These are phyloP conservation scores for Odontothrips loti DNA, from an alignment of 2,888 invertebrate species.

Conservation along the genomic window DNA sequence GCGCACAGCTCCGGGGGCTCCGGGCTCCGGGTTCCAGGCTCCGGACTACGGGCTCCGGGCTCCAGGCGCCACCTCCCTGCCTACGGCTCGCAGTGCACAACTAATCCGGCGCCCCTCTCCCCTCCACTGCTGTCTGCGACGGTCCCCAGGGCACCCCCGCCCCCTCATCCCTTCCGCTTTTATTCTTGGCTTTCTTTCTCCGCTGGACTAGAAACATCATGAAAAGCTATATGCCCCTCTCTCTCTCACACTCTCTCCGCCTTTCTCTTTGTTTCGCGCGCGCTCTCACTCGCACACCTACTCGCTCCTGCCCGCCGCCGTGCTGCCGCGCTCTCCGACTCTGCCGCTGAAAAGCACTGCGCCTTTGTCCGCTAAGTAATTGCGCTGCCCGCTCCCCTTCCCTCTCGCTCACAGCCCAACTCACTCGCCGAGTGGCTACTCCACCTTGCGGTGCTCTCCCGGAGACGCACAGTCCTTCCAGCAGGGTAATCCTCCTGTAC, in stretches of 20 bases:
- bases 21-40: too few relatives aligned
- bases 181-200: conserved; percentile 23
- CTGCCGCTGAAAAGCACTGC: conserved; percentile 5
- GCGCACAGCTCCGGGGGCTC: not conserved
- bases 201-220: conserved; percentile 21
- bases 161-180: conserved; percentile 1
- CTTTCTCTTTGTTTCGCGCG: too few relatives aligned
- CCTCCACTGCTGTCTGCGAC: not conserved
- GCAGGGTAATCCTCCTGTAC: not conserved
- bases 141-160: not conserved
- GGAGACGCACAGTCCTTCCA: not conserved
- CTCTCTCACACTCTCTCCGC: too few relatives aligned
- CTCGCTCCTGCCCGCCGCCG: not conserved
- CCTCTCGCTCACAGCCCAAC: not conserved
- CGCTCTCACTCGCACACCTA: not conserved
- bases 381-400: not conserved
- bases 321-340: not conserved
- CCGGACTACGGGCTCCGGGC: not conserved
- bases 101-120: not conserved
- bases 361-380: conserved; percentile 20
- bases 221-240: not conserved
- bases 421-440: not conserved
- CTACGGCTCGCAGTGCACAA: conserved; percentile 12
- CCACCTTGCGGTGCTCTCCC: not conserved
- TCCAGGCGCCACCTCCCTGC: not conserved